These are phyloP conservation scores for Panulirus ornatus DNA, from an alignment of 1,140 invertebrate genomes.

Conservation along the genomic window DNA sequence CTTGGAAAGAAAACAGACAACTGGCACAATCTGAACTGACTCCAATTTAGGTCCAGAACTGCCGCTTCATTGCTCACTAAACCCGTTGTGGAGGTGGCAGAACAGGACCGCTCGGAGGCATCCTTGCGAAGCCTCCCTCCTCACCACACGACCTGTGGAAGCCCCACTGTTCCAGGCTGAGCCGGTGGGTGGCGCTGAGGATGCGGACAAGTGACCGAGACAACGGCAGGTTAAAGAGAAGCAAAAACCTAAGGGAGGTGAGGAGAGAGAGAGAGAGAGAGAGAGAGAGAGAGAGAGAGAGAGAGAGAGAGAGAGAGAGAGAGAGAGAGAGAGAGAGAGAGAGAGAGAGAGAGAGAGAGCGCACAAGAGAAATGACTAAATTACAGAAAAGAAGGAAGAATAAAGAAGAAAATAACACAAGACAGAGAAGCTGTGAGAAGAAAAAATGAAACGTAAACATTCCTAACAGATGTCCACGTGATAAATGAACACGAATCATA, in stretches of 20 bases:
- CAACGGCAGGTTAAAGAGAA: neutral
- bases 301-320: conserved; percentile 24
- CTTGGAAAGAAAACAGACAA: no score
- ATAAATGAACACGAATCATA: no score
- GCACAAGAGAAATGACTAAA: neutral
- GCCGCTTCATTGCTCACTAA: no score
- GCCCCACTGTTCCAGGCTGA: neutral
- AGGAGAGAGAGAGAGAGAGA: neutral
- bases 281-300: conserved; percentile 12
- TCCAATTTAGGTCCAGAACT: no score
- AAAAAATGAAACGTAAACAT: no score
- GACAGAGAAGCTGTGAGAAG: no score
- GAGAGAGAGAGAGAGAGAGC: conserved; percentile 30
- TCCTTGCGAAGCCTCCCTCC: neutral
- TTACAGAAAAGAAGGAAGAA: no score
- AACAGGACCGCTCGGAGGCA: neutral
- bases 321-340: conserved; percentile 41
- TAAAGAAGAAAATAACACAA: no score
- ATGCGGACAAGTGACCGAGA: neutral
- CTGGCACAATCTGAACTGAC: no score
- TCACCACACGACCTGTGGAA: neutral
- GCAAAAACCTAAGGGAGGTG: neutral
- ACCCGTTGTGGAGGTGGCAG: no score
- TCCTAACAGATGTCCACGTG: no score
- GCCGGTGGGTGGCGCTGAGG: neutral